A percentile compares a stretch with the other conserved stretches of the same genome.
Evolutionary conservation across 2,797 vertebrate species (phyloP).

Genomic region (Ambastaia sidthimunki): DNA sequence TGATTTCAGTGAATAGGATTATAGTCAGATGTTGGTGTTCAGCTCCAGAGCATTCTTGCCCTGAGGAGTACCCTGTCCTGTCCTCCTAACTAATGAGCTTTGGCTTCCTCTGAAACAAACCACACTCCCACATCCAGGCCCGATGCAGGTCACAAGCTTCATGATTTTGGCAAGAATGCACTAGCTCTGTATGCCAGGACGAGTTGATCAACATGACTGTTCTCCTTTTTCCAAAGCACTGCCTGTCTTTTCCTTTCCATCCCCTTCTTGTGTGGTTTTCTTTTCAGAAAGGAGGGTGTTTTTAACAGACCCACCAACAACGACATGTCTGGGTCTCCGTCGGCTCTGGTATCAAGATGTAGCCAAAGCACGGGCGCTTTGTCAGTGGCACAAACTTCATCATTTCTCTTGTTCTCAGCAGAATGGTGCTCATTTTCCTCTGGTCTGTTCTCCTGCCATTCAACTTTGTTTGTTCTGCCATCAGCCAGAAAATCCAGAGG

Average conservation of each 20-base stretch:
- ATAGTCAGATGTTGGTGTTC: slow-evolving; percentile 19
- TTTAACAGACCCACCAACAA: not conserved
- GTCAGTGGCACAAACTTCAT: slow-evolving; percentile 25
- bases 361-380: slow-evolving; percentile 23
- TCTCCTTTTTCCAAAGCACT: not conserved
- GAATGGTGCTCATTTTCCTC: slow-evolving; percentile 10
- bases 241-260: not conserved
- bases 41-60: slow-evolving; percentile 1
- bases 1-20: slow-evolving; percentile 22
- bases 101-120: slow-evolving; percentile 24
- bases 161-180: slow-evolving; percentile 13
- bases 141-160: slow-evolving; percentile 15
- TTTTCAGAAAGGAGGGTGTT: not conserved
- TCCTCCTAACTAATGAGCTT: not conserved
- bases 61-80: not conserved
- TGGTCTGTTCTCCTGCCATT: slow-evolving; percentile 48
- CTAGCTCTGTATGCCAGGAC: not conserved
- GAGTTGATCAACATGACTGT: slow-evolving; percentile 3
- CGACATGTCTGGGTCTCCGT: slow-evolving; percentile 5
- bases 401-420: slow-evolving; percentile 23
- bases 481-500: slow-evolving; percentile 29
- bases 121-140: not conserved
- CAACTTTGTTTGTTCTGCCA: slow-evolving; percentile 51
- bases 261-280: not conserved
- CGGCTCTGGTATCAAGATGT: slow-evolving; percentile 6